A percentile compares a stretch with the other conserved stretches of the same genome.
Conservation (phyloP, 30 jellyfish, hydroid and myxozoan genomes). For the Cassiopea xamachana region DNA sequence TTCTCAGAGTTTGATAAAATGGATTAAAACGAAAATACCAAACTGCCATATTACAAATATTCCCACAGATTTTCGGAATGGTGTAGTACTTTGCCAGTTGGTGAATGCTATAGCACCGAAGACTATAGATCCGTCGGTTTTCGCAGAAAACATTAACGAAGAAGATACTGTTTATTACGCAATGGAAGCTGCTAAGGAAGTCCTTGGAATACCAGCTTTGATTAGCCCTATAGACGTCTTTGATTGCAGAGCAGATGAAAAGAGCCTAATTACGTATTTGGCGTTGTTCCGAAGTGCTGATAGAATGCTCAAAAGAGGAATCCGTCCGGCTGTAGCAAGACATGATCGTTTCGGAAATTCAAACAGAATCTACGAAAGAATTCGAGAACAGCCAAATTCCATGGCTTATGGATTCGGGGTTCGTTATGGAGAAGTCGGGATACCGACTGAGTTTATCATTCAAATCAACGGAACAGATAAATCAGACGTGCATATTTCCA, state of each 20-base stretch:
- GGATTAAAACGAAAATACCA: constrained; percentile 86
- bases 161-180: constrained; percentile 81
- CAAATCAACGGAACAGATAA: constrained; percentile 62
- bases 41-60: constrained; percentile 45
- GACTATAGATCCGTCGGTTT: constrained; percentile 65
- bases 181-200: constrained; percentile 87
- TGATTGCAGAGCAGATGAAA: constrained; percentile 78
- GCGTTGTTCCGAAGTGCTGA: constrained; percentile 96
- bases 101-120: constrained; percentile 86
- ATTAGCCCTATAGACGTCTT: constrained; percentile 68
- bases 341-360: not conserved
- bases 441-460: constrained; percentile 89
- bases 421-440: constrained; percentile 96
- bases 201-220: constrained; percentile 88
- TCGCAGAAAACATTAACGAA: constrained; percentile 22
- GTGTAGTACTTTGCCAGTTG: constrained; percentile 72
- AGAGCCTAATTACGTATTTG: constrained; percentile 81
- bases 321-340: constrained; percentile 59
- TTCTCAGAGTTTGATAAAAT: constrained; percentile 76
- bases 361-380: not conserved
- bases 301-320: constrained; percentile 83
- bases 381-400: constrained; percentile 13
- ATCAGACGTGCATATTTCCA: constrained; percentile 80
- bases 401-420: constrained; percentile 97
- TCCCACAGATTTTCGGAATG: constrained; percentile 73